A percentile compares a stretch with the other conserved stretches of the same genome.
Evolutionary conservation across 1,140 invertebrate genomes (phyloP).

Genomic region (Stegodyphus dumicola): DNA sequence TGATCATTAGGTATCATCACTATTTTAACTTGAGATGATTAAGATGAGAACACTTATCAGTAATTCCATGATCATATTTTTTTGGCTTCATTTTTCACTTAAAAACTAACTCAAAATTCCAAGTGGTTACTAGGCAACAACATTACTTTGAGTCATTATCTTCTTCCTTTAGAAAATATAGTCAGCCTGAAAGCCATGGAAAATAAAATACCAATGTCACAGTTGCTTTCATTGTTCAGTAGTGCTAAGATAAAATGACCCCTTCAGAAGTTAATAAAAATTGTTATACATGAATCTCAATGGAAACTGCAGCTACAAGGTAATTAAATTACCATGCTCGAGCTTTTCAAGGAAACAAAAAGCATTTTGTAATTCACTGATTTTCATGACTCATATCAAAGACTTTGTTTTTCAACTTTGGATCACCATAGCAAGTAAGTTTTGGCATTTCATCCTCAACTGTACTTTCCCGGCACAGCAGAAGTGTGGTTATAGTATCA

Average conservation of each 20-base stretch:
- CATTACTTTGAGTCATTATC: not conserved
- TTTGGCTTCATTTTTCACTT: not conserved
- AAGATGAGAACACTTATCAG: not conserved
- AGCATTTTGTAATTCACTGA: slow-evolving; percentile 15
- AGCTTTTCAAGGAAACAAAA: not conserved
- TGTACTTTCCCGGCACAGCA: slow-evolving; percentile 65
- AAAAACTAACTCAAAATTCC: not conserved
- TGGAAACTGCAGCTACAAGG: not conserved
- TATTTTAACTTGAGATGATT: too few species aligned
- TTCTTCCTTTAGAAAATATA: not conserved
- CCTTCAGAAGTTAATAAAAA: too few species aligned
- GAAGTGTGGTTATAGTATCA: slow-evolving; percentile 75
- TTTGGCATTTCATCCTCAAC: slow-evolving; percentile 62
- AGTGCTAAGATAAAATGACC: too few species aligned
- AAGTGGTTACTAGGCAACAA: not conserved
- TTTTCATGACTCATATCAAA: slow-evolving; percentile 65
- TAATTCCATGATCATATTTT: not conserved
- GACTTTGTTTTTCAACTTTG: slow-evolving; percentile 67
- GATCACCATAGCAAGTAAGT: slow-evolving; percentile 66
- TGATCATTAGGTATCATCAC: too few species aligned
- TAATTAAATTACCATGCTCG: not conserved
- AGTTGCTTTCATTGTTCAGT: too few species aligned
- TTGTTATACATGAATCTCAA: not conserved
- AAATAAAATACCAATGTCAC: too few species aligned
- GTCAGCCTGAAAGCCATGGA: too few species aligned